Evolutionary conservation across 2,113 vertebrate genomes (phyloP), one percentile per base, ranked within the genome.

Genomic region (Talpa occidentalis): DNA sequence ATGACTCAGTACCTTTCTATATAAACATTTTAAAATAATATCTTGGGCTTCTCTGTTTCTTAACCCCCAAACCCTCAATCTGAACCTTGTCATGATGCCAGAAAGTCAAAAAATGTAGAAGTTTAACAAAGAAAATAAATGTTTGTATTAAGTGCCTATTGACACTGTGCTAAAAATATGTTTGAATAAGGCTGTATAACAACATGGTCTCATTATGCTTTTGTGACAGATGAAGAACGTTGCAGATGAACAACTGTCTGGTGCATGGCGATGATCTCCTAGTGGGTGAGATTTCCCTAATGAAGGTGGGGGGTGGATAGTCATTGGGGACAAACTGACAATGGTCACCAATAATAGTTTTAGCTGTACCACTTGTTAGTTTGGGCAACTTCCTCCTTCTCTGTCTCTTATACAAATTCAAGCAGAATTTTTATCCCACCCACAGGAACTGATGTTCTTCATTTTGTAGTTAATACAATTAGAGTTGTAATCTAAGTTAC

Each of bases 61-160:
- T 69, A 70, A 84, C 22, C 9, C 32, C 1, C 7, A 92, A 11
- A 6, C 69, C 9, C 26, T 69, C 10, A 59, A 74, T 56, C 10
- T 70, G 56, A 92, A 64, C 76, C 19, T 1, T 87, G 9, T 9
- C 6, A 37, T 32, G 9, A 84, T 44, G 40, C 62, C 28, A 85
- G 37, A 19, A 5, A 81, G 37, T 81, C 28, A 47, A 77, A 89
- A 81, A 64, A 81, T 6, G 17, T 67, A 72, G 26, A 85, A 8
- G 5, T n/a, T 88, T 78, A 93, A 76, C 1, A 86, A 82, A n/a
- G 14, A 94, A 88, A 88, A 59, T 52, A 69, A 77, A 44, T 59
- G 49, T 85, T 73, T 62, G 17, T 59, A 21, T 91, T 40, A 52
- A 81, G 59, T 35, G 7, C 2, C 1, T 40, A 86, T 72, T 70